Conservation (phyloP, 2,113 vertebrate species). For the Pangasianodon gigas region DNA sequence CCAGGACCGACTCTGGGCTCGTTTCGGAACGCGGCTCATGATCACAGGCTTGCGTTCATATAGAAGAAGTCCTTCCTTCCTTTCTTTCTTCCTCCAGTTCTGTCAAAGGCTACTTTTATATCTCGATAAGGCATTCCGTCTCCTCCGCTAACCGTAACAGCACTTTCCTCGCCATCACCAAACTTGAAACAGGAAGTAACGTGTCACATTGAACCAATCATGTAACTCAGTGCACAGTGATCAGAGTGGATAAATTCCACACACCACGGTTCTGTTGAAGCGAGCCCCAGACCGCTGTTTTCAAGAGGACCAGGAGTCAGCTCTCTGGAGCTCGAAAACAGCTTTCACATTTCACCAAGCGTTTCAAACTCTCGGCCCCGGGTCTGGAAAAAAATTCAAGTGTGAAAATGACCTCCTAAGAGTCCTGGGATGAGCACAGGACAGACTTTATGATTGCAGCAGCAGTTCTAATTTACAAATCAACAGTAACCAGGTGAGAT, state of each 20-base stretch:
- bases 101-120: not conserved
- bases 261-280: not conserved
- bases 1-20: no score
- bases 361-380: not conserved
- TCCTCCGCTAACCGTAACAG: not conserved
- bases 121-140: not conserved
- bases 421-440: not conserved
- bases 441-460: not conserved
- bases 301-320: not conserved
- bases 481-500: not conserved
- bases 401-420: not conserved
- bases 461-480: not conserved
- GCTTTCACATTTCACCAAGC: not conserved
- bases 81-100: not conserved
- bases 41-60: not conserved
- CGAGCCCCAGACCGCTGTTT: not conserved
- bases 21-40: not conserved
- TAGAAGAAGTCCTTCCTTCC: no score
- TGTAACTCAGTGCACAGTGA: not conserved
- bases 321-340: not conserved
- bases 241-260: not conserved
- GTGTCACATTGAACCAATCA: not conserved
- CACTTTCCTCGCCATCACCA: not conserved
- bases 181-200: not conserved
- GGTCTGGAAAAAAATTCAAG: not conserved